Percentiles rank a stretch among this genome's conserved stretches.
These are phyloP conservation scores for Carpatolechia fugitivella DNA, from an alignment of 2,888 invertebrate species.

Conservation along the genomic window DNA sequence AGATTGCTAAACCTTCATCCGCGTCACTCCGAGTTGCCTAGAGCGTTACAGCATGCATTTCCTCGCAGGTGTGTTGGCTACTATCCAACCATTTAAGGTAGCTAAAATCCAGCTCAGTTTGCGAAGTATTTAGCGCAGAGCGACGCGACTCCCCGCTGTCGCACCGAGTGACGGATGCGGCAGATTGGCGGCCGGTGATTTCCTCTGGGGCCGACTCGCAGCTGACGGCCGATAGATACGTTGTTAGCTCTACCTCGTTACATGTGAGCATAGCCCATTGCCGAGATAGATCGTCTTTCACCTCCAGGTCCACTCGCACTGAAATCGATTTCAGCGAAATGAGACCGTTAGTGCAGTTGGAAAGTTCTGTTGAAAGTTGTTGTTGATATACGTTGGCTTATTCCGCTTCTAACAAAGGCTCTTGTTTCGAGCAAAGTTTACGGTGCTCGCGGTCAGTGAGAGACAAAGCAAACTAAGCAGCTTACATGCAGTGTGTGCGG, in stretches of 20 bases:
- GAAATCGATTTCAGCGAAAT: neutral
- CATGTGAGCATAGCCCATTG: neutral
- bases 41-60: neutral
- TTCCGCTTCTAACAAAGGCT: neutral
- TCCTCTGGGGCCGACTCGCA: conserved; percentile 8
- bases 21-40: neutral
- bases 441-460: neutral
- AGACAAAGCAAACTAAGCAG: neutral
- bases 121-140: neutral
- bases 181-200: conserved; percentile 7
- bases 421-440: neutral
- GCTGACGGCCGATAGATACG: neutral
- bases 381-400: neutral
- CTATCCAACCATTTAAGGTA: neutral
- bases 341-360: too few species aligned
- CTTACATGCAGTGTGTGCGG: too few species aligned
- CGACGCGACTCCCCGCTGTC: neutral
- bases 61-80: conserved; percentile 4
- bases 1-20: neutral
- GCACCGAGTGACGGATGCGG: conserved; percentile 4
- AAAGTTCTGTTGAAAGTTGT: neutral
- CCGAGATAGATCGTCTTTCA: neutral
- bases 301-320: neutral
- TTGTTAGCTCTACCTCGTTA: neutral
- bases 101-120: neutral